Base-by-base conservation (phyloP, 2,113 vertebrate species). In the Nothoprocta perdicaria region DNA sequence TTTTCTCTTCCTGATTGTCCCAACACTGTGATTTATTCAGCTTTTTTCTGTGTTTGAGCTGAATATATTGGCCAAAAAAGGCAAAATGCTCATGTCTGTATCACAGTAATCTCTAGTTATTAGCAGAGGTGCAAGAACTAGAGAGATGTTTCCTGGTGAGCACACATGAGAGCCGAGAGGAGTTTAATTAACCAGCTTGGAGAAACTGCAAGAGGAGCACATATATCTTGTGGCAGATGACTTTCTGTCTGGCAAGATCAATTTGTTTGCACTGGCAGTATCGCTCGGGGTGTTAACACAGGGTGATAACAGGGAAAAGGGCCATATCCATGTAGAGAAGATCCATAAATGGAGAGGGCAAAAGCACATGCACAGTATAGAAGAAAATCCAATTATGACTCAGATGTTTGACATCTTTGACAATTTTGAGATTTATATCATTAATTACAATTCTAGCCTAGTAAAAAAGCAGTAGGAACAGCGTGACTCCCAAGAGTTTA, bases 171-270 rank as follows among this genome's bases (percentile, higher is more conserved):
- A 80, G 48, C 14, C 66, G 63, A 92, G 71, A 73, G 60, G 40
- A 66, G 71, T 84, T 92, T 79, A 84, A 86, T 92, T 91, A 94
- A 84, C 43, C 65, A 68, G 48, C 13, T 2, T 77, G 57, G 35
- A 52, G 73, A 76, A 83, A 53, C 38, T 76, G 53, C 75, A 79
- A 67, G 62, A 88, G 67, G 58, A 90, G 50, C 81, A 86, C 71
- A 88, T 81, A 50, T 10, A 67, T 77, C 60, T 84, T 76, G 65
- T 69, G 46, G 29, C 41, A 72, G 40, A 27, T 55, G 10, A 23
- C 48, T 48, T 48, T 18, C 21, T 48, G 22, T 48, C 48, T 48
- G 91, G 67, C 35, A 66, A 89, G 78, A 93, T 90, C 6, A 11
- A 76, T 92, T 92, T 88, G 67, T 94, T 95, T 82, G 65, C 31